Percentiles rank a stretch among this genome's conserved stretches.
phyloP scores from a whole-genome alignment of 2,888 invertebrate genomes.

The Tridacna gigas region DNA sequence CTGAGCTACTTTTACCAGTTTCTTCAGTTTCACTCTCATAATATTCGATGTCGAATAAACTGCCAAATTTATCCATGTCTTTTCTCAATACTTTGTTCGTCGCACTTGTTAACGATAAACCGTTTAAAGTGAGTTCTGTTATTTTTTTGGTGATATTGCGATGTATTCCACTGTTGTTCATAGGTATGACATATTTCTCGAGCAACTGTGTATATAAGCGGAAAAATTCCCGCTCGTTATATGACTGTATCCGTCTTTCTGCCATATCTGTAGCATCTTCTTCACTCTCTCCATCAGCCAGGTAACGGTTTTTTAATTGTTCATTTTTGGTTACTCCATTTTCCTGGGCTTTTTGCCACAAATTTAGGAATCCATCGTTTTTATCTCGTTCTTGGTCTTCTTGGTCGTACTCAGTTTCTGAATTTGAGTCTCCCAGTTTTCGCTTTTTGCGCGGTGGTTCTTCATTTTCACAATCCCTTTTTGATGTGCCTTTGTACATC shows the following conservation, averaged over 20 bases:
- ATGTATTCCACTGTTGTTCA: conserved; percentile 20
- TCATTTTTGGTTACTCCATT: too few species aligned
- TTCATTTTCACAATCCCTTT: too few species aligned
- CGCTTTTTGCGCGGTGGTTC: too few species aligned
- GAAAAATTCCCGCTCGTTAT: conserved; percentile 26
- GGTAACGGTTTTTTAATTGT: background rate
- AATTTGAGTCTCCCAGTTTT: too few species aligned
- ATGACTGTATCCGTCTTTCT: conserved; percentile 7
- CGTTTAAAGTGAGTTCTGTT: conserved; percentile 1
- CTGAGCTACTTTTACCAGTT: too few species aligned
- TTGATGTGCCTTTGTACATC: too few species aligned
- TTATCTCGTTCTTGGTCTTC: too few species aligned
- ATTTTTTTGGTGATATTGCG: conserved; percentile 17
- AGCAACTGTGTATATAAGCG: conserved; percentile 15
- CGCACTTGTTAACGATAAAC: background rate
- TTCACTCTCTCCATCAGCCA: conserved; percentile 30
- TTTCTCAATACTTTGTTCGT: conserved; percentile 20
- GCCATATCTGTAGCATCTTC: conserved; percentile 36
- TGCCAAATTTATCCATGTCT: background rate
- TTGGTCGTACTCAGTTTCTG: too few species aligned
- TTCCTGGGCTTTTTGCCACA: too few species aligned
- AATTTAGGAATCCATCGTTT: too few species aligned
- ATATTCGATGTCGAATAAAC: too few species aligned
- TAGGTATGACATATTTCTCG: conserved; percentile 26
- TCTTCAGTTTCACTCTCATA: too few species aligned